Evolutionary conservation across 2,888 invertebrate species (phyloP).

Genomic region (Lamellibrachia satsuma): DNA sequence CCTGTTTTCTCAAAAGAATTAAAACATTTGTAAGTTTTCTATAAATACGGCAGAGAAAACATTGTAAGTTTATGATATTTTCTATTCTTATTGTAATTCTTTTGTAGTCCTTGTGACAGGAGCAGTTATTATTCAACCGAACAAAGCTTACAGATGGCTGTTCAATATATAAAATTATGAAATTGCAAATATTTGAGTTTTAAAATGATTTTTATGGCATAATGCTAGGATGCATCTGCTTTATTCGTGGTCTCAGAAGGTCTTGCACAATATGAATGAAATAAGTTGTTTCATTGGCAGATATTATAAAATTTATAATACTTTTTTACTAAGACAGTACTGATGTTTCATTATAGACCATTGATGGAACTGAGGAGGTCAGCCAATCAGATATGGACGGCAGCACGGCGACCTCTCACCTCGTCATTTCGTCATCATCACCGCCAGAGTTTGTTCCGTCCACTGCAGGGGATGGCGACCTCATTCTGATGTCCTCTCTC

Average conservation of each 20-base stretch:
- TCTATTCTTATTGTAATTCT: no score
- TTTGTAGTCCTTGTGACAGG: no score
- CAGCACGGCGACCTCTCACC: constrained; percentile 31
- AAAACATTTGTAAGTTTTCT: no score
- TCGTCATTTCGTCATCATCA: constrained; percentile 25
- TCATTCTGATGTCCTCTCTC: constrained; percentile 50
- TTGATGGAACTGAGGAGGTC: background rate
- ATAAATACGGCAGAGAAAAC: no score
- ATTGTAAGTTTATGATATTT: no score
- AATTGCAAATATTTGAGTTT: background rate
- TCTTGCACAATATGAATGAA: background rate
- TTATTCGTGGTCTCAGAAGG: background rate
- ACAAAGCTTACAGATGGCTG: background rate
- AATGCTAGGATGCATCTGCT: background rate
- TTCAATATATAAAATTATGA: background rate
- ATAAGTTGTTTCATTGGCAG: background rate
- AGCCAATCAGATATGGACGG: background rate
- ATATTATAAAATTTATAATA: background rate
- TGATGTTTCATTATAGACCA: background rate
- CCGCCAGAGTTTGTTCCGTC: constrained; percentile 47
- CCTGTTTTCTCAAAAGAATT: no score
- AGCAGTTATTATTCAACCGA: background rate
- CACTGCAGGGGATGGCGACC: constrained; percentile 33
- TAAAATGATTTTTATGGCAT: background rate
- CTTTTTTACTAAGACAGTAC: background rate